A percentile compares a stretch with the other conserved stretches of the same genome.
These are phyloP conservation scores for Leptinotarsa peninsularis DNA, from an alignment of 2,888 invertebrate species.

Conservation along the genomic window DNA sequence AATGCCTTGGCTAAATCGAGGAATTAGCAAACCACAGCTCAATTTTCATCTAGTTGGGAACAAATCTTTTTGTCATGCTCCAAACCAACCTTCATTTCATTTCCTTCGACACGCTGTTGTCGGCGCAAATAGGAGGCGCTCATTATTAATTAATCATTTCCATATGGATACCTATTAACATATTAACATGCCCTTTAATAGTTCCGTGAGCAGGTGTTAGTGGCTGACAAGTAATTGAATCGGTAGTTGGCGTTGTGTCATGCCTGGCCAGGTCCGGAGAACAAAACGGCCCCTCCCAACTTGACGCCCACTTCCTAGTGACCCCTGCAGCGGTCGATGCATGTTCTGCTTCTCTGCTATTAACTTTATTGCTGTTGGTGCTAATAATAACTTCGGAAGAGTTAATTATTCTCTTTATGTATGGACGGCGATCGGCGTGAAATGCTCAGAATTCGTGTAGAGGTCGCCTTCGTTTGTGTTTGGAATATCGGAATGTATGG, in stretches of 20 bases:
- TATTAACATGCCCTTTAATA: conserved; percentile 6
- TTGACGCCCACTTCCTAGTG: conserved; percentile 61
- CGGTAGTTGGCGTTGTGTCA: conserved; percentile 44
- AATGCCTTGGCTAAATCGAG: not conserved
- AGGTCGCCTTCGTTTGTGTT: too few species aligned
- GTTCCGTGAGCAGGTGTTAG: conserved; percentile 35
- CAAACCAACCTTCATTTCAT: too few species aligned
- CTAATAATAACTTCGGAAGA: conserved; percentile 10
- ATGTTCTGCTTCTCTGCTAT: conserved; percentile 23
- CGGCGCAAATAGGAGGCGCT: conserved; percentile 6
- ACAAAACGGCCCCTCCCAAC: conserved; percentile 58
- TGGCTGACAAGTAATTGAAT: conserved; percentile 37
- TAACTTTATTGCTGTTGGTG: conserved; percentile 11
- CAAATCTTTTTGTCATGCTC: not conserved
- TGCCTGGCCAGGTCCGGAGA: conserved; percentile 51
- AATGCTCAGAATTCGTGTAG: too few species aligned
- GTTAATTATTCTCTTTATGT: not conserved
- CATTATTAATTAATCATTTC: conserved; percentile 9
- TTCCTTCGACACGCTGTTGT: not conserved
- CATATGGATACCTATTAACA: not conserved
- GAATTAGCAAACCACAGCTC: not conserved
- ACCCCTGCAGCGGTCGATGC: conserved; percentile 51
- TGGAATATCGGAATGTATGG: too few species aligned
- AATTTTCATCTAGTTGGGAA: not conserved
- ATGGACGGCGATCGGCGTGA: not conserved